Evolutionary conservation across 1,140 invertebrate species (phyloP).

Genomic region (Pissodes strobi): DNA sequence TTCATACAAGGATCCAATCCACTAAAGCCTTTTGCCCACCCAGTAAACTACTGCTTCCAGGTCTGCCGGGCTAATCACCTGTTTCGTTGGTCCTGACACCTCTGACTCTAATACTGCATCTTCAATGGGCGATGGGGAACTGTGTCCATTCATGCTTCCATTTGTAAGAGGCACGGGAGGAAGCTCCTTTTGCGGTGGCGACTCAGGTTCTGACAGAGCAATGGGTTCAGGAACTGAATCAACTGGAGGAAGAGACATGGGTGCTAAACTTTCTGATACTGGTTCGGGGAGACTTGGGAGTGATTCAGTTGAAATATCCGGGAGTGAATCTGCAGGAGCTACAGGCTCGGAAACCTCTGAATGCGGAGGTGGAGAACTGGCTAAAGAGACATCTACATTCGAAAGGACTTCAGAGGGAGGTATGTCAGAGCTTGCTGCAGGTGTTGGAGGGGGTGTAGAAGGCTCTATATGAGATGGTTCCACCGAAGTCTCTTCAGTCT

Average conservation of each 20-base stretch:
- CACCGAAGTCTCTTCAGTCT: constrained; percentile 16
- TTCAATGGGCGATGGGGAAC: constrained; percentile 39
- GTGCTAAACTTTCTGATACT: constrained; percentile 51
- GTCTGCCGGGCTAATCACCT: constrained; percentile 50
- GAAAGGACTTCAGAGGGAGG: constrained; percentile 4
- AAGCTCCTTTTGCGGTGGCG: constrained; percentile 11
- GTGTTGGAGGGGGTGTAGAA: constrained; percentile 28
- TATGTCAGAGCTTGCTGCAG: constrained; percentile 15
- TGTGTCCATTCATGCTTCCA: constrained; percentile 50
- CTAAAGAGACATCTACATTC: not conserved
- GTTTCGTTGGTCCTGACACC: constrained; percentile 50
- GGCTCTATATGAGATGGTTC: constrained; percentile 17
- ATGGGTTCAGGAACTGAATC: constrained; percentile 53
- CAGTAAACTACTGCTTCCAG: constrained; percentile 20
- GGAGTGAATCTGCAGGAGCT: constrained; percentile 48
- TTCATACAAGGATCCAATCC: not conserved
- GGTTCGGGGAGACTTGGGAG: constrained; percentile 54
- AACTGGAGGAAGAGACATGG: constrained; percentile 53
- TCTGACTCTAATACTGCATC: constrained; percentile 38
- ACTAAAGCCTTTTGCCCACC: constrained; percentile 17
- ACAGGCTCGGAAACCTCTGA: constrained; percentile 33
- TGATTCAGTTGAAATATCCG: constrained; percentile 55
- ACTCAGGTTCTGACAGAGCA: constrained; percentile 27
- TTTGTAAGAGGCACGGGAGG: constrained; percentile 46
- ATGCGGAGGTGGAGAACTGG: constrained; percentile 15